Evolutionary conservation across 2,113 vertebrate species (phyloP).

Genomic region (Hystrix cristata): DNA sequence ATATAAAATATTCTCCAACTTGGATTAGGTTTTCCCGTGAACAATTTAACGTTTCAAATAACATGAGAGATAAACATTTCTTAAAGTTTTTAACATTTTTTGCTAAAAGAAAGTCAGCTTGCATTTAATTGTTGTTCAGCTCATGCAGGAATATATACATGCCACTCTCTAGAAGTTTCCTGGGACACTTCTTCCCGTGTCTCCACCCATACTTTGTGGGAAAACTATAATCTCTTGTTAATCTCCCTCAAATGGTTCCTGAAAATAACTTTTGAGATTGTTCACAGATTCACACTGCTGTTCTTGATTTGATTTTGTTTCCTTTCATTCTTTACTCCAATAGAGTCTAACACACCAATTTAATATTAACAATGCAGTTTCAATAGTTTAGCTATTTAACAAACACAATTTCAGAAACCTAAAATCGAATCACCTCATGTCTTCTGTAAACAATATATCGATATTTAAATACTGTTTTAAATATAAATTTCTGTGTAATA

Average conservation of each 20-base stretch:
- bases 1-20: not conserved
- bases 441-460: not conserved
- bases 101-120: not conserved
- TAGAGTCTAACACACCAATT: not conserved
- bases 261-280: slow-evolving; percentile 58
- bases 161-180: not conserved
- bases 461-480: not conserved
- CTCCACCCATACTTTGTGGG: not conserved
- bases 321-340: not conserved
- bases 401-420: not conserved
- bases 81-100: not conserved
- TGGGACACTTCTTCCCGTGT: not conserved
- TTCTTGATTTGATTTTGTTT: slow-evolving; percentile 44
- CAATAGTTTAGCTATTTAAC: not conserved
- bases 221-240: slow-evolving; percentile 48
- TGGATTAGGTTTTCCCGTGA: slow-evolving; percentile 22
- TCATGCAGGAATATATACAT: not conserved
- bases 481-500: slow-evolving; percentile 15
- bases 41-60: not conserved
- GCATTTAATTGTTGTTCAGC: not conserved
- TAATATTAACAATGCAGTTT: slow-evolving; percentile 7
- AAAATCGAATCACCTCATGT: not conserved
- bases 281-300: not conserved
- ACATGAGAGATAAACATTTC: not conserved
- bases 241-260: slow-evolving; percentile 54